Base-by-base conservation (phyloP, 2,797 vertebrate genomes). In the Cottoperca gobio region DNA sequence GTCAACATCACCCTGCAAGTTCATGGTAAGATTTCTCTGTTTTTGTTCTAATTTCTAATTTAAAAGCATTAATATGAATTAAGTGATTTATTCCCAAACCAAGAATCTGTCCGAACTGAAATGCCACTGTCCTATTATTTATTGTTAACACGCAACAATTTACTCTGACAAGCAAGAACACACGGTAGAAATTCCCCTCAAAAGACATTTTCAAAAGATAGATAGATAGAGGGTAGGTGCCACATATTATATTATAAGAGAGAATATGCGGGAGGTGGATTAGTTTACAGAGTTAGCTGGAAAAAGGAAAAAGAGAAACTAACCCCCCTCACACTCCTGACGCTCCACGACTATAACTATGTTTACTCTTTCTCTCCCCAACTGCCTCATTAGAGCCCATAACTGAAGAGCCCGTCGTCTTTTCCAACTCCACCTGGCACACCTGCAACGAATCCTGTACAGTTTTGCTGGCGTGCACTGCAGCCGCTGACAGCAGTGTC, bases 11-110 rank as follows among this genome's bases (percentile, higher is more conserved):
- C 6, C 33, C 86, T 92, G 5, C 3, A 53, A 0, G 82, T 91
- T 76, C 55, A 88, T 11, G 81, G 91, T 92, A 73, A 84, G 70
- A 37, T 1, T 12, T 7, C 1, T n/a, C n/a, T 53, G 28, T 19
- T 53, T 33, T 19, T 53, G 16, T 54, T 5, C 2, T 19, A 31
- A 54, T 54, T 54, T 19, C 52, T 54, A 3, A 54, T 54, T 13
- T 33, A 54, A 33, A 13, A 35, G 12, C 52, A 54, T n/a, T 54
- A 55, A 35, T 12, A 1, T 5, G 5, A 54, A 12, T 0, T 33
- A 9, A 19, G 4, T 33, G 0, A 53, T 33, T 53, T 53, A 53
- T 28, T 53, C 2, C 26, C 26, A 53, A 53, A 50, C 33, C 26
- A 8, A 17, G 8, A 24, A 33, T n/a, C 33, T 8, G 8, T 8